Evolutionary conservation across 2,797 vertebrate genomes (phyloP), one percentile per base, ranked within the genome.

Genomic region (Cirrhinus mrigala): DNA sequence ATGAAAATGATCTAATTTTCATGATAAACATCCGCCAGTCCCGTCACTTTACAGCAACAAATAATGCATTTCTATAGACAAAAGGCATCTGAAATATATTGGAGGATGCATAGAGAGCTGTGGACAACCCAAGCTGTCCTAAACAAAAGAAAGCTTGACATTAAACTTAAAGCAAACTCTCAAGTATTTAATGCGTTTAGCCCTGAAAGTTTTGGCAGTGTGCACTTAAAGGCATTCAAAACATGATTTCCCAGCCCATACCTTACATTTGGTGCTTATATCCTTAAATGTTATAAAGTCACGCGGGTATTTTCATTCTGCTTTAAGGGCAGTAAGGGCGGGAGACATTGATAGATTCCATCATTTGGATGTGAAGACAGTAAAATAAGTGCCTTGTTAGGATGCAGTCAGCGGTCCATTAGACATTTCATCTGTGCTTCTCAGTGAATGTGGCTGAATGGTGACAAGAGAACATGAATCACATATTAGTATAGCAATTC

Each of bases 321-420:
- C 44, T 50, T 18, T 16, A 54, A 52, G 18, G 52, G 20, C 52
- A 20, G 18, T 56, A 56, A 48, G 4, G 1, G 27, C 24, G 29
- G 6, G 27, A 66, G 15, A 66, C 15, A 33, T 3, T 64, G 15
- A 16, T 8, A 33, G 74, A 76, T 5, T 40, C 20, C 33, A 58
- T 44, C 22, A 18, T 66, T 20, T 22, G 24, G 6, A 10, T 75
- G 27, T 92, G 82, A 71, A 89, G 88, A 90, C 89, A 88, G 56
- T 20, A 24, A 52, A 50, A 77, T 60, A 78, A 76, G 74, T 4
- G 74, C 11, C 74, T 27, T 37, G 50, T 92, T 89, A 91, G 89
- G 91, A 92, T 90, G 91, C 84, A 92, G 90, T 90, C 89, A 88
- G 90, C 18, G 90, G 90, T 93, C 91, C 93, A 91, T 91, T 93